Conservation (phyloP, 2,888 invertebrate genomes). For the Drosophila anceps region DNA sequence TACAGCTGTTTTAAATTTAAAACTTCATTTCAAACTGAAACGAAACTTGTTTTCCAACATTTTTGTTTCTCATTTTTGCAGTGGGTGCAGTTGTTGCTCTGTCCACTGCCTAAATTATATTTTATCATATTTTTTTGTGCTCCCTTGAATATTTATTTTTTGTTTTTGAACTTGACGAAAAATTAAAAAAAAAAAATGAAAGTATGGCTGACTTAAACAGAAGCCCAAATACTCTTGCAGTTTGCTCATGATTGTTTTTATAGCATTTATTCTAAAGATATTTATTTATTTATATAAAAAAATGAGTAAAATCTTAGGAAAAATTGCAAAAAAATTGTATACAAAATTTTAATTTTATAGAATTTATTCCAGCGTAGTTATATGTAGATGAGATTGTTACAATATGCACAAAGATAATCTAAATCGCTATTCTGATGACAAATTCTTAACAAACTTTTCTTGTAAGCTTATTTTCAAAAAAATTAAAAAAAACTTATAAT, state of each 20-base stretch:
- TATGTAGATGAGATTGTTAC: no score
- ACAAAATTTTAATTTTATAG: no score
- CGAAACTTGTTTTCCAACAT: constrained; percentile 65
- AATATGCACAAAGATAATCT: no score
- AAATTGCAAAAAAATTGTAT: no score
- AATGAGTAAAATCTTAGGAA: neutral
- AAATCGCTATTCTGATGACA: no score
- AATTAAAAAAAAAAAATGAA: neutral
- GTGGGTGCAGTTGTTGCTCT: constrained; percentile 62
- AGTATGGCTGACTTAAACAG: neutral
- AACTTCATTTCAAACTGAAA: constrained; percentile 60
- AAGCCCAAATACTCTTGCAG: neutral
- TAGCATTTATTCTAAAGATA: no score
- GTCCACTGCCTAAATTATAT: constrained; percentile 25
- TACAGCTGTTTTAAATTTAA: constrained; percentile 66
- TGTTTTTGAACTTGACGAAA: constrained; percentile 29
- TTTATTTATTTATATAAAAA: no score
- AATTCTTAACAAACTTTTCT: no score
- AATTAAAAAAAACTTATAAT: no score
- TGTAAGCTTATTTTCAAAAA: no score
- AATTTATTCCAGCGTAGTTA: no score
- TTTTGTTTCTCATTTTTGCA: constrained; percentile 49
- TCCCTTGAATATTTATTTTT: constrained; percentile 33
- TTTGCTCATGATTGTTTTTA: neutral
- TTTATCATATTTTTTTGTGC: constrained; percentile 21